These are phyloP conservation scores for Brotula barbata DNA, from an alignment of 2,797 vertebrate species.

Conservation along the genomic window DNA sequence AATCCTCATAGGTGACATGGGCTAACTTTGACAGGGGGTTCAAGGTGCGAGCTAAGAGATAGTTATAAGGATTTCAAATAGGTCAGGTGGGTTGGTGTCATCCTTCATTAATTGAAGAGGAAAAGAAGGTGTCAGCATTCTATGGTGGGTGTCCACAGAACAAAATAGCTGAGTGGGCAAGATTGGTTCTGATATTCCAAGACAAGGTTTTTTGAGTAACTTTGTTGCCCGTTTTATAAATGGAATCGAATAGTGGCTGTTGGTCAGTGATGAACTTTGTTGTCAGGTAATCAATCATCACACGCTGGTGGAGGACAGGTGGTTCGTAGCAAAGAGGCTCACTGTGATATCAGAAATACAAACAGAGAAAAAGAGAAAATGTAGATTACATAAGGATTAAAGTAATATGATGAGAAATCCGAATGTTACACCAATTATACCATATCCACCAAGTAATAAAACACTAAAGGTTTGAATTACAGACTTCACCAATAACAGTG, in stretches of 20 bases:
- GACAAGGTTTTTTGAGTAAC: slow-evolving; percentile 3
- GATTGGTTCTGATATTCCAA: slow-evolving; percentile 3
- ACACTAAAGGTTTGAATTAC: too few species aligned
- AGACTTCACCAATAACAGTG: too few species aligned
- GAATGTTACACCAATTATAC: too few species aligned
- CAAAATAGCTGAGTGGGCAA: not conserved
- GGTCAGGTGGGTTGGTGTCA: slow-evolving; percentile 21
- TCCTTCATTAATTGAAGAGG: slow-evolving; percentile 22
- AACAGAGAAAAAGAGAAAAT: slow-evolving; percentile 44
- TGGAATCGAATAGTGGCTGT: slow-evolving; percentile 10
- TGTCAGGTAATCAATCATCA: slow-evolving; percentile 63
- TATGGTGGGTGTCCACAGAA: slow-evolving; percentile 3
- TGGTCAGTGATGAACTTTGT: slow-evolving; percentile 39
- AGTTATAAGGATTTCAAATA: slow-evolving; percentile 35
- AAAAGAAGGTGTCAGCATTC: not conserved
- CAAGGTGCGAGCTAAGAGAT: slow-evolving; percentile 16
- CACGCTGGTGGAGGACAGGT: slow-evolving; percentile 60
- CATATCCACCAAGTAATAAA: too few species aligned
- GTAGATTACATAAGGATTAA: slow-evolving; percentile 22
- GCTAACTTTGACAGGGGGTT: slow-evolving; percentile 47
- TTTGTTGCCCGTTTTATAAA: slow-evolving; percentile 24
- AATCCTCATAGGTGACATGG: slow-evolving; percentile 67
- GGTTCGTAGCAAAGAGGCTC: slow-evolving; percentile 39
- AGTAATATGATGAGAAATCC: not conserved
- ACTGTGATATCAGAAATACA: slow-evolving; percentile 60